A percentile compares a stretch with the other conserved stretches of the same genome.
phyloP scores from a whole-genome alignment of 2,797 vertebrate genomes.

The Bradypus variegatus region DNA sequence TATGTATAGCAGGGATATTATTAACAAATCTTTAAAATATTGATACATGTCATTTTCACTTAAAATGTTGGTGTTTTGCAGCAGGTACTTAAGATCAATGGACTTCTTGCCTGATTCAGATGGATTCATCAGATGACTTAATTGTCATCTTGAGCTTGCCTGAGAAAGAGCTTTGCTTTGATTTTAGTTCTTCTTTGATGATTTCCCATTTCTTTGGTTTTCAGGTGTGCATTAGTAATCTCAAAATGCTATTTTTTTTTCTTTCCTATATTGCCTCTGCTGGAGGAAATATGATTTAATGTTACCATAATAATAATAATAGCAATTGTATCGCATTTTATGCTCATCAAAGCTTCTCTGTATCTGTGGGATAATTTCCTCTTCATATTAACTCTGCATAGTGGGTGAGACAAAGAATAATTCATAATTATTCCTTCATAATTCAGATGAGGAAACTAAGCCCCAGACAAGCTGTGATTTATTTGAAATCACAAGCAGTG shows the following conservation, averaged over 20 bases:
- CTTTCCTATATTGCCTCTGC: background rate
- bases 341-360: background rate
- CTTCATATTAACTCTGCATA: background rate
- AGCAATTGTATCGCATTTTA: background rate
- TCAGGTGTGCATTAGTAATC: background rate
- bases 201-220: slow-evolving; percentile 24
- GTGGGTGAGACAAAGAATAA: background rate
- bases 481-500: background rate
- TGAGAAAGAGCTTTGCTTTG: background rate
- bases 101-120: background rate
- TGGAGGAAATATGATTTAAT: background rate
- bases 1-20: background rate
- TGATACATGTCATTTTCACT: background rate
- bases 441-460: slow-evolving; percentile 1
- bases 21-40: background rate
- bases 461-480: background rate
- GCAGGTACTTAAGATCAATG: background rate
- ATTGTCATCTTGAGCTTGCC: background rate
- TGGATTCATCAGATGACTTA: background rate
- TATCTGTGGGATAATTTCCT: background rate
- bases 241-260: background rate
- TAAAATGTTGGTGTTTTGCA: slow-evolving; percentile 11
- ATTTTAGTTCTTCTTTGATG: background rate
- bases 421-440: background rate
- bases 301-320: background rate